These are phyloP conservation scores for Eurystomus glaucurus DNA, from an alignment of 2,797 vertebrate genomes.

Conservation along the genomic window DNA sequence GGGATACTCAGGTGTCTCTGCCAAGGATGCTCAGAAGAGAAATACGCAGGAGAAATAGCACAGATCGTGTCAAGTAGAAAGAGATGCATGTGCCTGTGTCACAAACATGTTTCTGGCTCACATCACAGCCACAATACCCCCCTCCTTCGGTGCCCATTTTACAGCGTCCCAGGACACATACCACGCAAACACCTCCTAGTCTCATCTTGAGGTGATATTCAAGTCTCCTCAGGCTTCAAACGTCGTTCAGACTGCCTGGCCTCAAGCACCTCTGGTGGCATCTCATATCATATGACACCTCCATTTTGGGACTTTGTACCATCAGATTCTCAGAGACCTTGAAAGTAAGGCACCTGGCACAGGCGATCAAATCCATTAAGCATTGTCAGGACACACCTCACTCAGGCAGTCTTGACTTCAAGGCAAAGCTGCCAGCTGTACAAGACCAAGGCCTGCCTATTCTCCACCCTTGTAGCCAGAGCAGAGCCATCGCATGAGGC, in stretches of 20 bases:
- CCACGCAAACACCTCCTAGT: not conserved
- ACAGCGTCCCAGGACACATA: not conserved
- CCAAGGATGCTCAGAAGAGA: not conserved
- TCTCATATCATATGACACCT: not conserved
- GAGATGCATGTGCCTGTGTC: not conserved
- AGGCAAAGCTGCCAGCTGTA: not conserved
- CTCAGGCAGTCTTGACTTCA: not conserved
- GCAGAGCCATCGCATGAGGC: not conserved
- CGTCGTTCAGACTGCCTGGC: not conserved
- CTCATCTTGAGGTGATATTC: not conserved
- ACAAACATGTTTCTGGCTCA: not conserved
- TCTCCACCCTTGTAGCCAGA: not conserved
- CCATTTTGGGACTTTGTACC: not conserved
- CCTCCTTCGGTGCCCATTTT: not conserved
- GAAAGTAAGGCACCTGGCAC: not conserved
- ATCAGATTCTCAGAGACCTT: not conserved
- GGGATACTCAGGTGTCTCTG: not conserved
- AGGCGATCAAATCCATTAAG: not conserved
- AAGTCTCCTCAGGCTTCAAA: not conserved
- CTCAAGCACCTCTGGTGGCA: not conserved
- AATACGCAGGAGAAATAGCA: not conserved
- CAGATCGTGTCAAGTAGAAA: rapidly evolving
- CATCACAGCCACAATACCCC: not conserved
- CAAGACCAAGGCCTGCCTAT: not conserved
- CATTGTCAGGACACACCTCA: not conserved